A percentile compares a stretch with the other conserved stretches of the same genome.
Conservation (phyloP, 2,113 vertebrate genomes). For the Brevimyrus niger region DNA sequence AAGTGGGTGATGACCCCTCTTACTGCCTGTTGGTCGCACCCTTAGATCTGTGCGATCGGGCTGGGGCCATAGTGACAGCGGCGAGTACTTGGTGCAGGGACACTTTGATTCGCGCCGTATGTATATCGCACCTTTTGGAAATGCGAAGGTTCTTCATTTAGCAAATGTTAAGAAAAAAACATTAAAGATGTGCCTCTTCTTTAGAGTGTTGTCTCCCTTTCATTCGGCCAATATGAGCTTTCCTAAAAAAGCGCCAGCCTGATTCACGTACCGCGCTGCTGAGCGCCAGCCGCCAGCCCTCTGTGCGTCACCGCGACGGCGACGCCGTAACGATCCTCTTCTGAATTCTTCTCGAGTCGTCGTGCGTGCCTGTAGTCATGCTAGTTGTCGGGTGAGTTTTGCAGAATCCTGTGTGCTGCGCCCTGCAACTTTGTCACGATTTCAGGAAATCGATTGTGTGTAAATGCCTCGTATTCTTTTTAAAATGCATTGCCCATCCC, state of each 20-base stretch:
- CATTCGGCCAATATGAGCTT: background rate
- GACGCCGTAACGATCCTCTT: background rate
- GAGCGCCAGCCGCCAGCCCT: background rate
- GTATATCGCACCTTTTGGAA: constrained; percentile 54
- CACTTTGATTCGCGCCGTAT: constrained; percentile 28
- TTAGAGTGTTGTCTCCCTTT: background rate
- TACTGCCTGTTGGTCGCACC: constrained; percentile 28
- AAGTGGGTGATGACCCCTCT: constrained; percentile 38
- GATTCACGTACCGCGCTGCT: background rate
- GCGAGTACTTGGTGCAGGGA: constrained; percentile 38
- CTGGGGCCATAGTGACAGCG: constrained; percentile 30
- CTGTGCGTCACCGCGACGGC: background rate
- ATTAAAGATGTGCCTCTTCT: background rate
- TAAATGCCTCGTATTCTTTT: background rate
- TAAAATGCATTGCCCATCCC: background rate
- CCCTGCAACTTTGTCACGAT: background rate
- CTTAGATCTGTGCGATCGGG: constrained; percentile 31
- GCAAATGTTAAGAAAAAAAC: constrained; percentile 5
- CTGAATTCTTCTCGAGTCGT: background rate
- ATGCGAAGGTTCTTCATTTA: constrained; percentile 33
- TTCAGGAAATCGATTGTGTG: background rate
- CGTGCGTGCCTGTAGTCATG: background rate
- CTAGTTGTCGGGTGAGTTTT: background rate
- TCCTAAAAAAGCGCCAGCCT: background rate
- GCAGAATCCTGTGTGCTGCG: background rate